Conservation (phyloP, 2,797 vertebrate genomes). For the Pantherophis vulpinus region DNA sequence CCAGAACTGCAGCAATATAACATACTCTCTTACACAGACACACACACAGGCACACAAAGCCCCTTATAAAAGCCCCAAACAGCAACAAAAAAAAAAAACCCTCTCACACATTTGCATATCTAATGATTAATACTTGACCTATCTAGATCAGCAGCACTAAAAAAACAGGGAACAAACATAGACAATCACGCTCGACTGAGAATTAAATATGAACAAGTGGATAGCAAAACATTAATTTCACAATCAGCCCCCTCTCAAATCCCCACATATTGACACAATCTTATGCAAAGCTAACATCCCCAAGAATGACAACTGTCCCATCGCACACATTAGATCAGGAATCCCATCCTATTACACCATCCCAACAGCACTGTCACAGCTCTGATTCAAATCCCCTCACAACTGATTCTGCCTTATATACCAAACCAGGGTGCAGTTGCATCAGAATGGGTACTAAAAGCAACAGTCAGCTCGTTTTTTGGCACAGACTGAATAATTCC, state of each 20-base stretch:
- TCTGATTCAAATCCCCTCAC: not conserved
- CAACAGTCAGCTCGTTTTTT: not conserved
- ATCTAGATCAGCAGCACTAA: not conserved
- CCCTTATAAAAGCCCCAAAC: not conserved
- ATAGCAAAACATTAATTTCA: not conserved
- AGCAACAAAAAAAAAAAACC: not conserved
- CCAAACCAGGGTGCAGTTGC: not conserved
- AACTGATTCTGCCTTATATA: not conserved
- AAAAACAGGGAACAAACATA: too few species aligned
- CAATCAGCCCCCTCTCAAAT: not conserved
- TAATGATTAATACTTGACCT: not conserved
- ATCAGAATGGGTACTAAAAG: not conserved
- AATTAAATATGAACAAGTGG: not conserved
- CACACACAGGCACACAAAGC: not conserved
- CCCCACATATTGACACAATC: not conserved
- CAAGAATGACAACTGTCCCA: not conserved
- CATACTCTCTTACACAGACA: not conserved
- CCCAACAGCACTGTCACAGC: not conserved
- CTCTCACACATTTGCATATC: not conserved
- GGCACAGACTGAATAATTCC: not conserved
- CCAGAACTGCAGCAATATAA: conserved; percentile 17
- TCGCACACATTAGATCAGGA: not conserved
- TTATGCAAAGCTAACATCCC: not conserved
- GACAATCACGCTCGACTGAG: not conserved
- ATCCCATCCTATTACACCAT: not conserved